Conservation (phyloP, 2,888 invertebrate genomes). For the Melinaea menophilus region DNA sequence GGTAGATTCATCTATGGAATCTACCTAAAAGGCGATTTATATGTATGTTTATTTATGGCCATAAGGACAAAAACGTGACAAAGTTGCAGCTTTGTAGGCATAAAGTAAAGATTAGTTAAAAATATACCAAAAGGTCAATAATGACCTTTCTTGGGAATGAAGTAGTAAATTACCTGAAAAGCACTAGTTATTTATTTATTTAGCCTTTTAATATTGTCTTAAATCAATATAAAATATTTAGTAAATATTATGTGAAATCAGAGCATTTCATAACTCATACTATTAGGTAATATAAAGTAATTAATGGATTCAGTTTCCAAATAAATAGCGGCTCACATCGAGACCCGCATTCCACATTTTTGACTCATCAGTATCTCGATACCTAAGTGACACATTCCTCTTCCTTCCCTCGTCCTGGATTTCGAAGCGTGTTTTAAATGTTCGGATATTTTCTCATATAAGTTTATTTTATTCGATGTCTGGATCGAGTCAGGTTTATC, state of each 20-base stretch:
- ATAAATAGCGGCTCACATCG: conserved; percentile 13
- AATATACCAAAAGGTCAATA: conserved; percentile 20
- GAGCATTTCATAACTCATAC: not conserved
- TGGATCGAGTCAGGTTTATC: too few species aligned
- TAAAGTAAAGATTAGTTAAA: conserved; percentile 25
- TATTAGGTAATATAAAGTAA: conserved; percentile 1
- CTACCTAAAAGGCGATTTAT: too few species aligned
- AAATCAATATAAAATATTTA: not conserved
- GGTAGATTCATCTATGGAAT: too few species aligned
- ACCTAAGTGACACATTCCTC: conserved; percentile 12
- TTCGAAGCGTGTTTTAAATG: not conserved
- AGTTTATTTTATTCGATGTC: not conserved
- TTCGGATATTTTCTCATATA: not conserved
- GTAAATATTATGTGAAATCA: not conserved
- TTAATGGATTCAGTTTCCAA: not conserved
- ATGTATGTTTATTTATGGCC: not conserved
- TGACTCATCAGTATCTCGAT: conserved; percentile 19
- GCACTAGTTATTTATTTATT: too few species aligned
- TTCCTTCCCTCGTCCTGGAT: conserved; percentile 3
- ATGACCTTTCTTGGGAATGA: conserved; percentile 5
- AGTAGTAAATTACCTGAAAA: not conserved
- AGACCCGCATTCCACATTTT: conserved; percentile 15
- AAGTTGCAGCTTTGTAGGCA: conserved; percentile 14
- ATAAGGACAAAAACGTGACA: conserved; percentile 13
- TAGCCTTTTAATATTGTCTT: too few species aligned